Evolutionary conservation across 2,888 invertebrate species (phyloP).

Genomic region (Masnerella sp.): DNA sequence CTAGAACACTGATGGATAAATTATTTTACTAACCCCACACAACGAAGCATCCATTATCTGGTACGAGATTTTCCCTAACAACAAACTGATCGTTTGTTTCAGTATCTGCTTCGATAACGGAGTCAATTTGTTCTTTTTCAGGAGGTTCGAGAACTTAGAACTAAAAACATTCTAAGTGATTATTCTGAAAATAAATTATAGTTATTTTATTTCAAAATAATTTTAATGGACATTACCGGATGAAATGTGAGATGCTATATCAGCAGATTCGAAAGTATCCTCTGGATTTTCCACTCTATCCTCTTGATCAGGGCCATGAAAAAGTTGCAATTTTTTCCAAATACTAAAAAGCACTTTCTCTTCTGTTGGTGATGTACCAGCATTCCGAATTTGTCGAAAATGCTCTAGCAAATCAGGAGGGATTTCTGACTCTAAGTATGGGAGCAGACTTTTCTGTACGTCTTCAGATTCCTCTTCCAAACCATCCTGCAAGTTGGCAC

Average conservation of each 20-base stretch:
- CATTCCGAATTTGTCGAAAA: background rate
- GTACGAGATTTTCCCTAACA: background rate
- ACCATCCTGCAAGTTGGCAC: background rate
- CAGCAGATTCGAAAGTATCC: background rate
- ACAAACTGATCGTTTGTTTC: background rate
- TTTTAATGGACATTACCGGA: background rate
- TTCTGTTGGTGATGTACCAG: background rate
- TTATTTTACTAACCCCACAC: constrained; percentile 1
- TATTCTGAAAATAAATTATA: background rate
- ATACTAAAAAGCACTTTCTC: background rate
- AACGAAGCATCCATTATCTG: background rate
- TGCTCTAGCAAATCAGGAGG: background rate
- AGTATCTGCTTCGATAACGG: background rate
- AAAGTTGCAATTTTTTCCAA: constrained; percentile 1
- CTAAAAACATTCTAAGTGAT: background rate
- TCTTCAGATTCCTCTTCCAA: background rate
- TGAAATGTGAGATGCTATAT: background rate
- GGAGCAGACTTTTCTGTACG: background rate
- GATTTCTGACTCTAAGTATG: background rate
- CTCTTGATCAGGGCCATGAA: background rate
- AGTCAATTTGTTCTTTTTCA: background rate
- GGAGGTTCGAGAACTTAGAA: background rate
- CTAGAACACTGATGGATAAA: background rate
- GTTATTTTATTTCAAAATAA: background rate
- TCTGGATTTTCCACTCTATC: background rate